Conservation (phyloP, 2,113 vertebrate genomes). For the Myocastor coypus region DNA sequence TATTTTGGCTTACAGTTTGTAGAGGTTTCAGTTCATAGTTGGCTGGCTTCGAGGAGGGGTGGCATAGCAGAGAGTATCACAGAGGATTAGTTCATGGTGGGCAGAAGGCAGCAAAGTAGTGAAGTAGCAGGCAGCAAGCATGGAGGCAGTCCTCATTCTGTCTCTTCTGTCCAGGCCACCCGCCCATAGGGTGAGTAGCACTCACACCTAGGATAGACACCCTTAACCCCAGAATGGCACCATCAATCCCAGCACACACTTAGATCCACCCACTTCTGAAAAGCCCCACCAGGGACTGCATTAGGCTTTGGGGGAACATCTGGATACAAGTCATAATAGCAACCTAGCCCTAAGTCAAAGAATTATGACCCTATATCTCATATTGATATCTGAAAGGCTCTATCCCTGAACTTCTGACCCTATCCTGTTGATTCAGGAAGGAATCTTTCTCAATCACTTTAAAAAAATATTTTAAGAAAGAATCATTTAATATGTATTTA, state of each 20-base stretch:
- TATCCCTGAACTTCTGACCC: neutral
- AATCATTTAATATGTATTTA: neutral
- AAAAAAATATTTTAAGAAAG: neutral
- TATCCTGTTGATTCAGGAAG: neutral
- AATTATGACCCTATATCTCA: neutral
- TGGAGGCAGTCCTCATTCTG: neutral
- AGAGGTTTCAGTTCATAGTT: neutral
- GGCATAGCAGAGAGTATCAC: neutral
- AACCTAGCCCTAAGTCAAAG: neutral
- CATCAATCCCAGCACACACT: neutral
- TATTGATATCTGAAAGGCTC: neutral
- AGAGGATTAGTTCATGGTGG: neutral
- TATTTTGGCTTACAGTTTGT: neutral
- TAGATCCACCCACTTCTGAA: neutral
- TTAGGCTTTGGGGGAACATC: neutral
- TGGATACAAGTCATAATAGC: neutral
- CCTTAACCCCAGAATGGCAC: neutral
- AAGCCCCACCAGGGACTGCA: neutral
- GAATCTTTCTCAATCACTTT: neutral
- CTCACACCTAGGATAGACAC: neutral
- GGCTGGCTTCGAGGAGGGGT: neutral
- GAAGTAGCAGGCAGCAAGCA: neutral
- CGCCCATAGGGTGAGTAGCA: neutral
- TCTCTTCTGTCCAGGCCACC: neutral
- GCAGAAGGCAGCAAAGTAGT: neutral